Conservation (phyloP, 37 sponge, comb jelly and placozoan genomes). For the Beroe forskalii region DNA sequence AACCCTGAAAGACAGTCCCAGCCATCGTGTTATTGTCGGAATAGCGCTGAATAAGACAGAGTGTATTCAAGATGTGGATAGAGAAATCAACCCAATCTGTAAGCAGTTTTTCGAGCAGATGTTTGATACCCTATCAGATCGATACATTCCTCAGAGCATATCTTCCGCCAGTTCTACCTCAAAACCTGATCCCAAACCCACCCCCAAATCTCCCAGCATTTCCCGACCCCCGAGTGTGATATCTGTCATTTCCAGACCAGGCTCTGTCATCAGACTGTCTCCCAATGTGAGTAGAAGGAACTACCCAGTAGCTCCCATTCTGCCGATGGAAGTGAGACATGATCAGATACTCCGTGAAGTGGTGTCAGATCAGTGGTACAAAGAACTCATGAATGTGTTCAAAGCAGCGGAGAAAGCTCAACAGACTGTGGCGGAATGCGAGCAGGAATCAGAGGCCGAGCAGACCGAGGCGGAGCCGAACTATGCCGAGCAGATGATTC, state of each 20-base stretch:
- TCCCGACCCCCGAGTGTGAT: not conserved
- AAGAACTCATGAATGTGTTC: slow-evolving; percentile 52
- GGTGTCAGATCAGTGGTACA: slow-evolving; percentile 55
- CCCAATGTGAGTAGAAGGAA: not conserved
- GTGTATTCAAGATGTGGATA: not conserved
- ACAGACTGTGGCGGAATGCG: slow-evolving; percentile 35
- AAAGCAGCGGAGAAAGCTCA: slow-evolving; percentile 50
- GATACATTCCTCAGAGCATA: slow-evolving; percentile 9
- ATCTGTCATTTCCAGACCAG: slow-evolving; percentile 30
- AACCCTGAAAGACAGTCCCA: not conserved
- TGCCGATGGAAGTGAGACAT: not conserved
- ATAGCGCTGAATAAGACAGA: slow-evolving; percentile 24
- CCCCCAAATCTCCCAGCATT: not conserved
- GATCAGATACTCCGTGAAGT: slow-evolving; percentile 36
- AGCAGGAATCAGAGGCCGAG: not conserved
- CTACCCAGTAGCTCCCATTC: not conserved
- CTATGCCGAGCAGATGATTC: slow-evolving; percentile 5
- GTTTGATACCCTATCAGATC: slow-evolving; percentile 46
- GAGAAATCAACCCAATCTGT: not conserved
- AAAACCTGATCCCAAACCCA: not conserved
- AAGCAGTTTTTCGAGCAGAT: slow-evolving; percentile 45
- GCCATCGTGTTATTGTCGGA: slow-evolving; percentile 51
- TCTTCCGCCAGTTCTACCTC: not conserved
- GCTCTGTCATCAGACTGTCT: not conserved
- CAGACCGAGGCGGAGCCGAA: not conserved